Base-by-base conservation (phyloP, 1,140 invertebrate genomes). In the Aleiodes sp. region DNA sequence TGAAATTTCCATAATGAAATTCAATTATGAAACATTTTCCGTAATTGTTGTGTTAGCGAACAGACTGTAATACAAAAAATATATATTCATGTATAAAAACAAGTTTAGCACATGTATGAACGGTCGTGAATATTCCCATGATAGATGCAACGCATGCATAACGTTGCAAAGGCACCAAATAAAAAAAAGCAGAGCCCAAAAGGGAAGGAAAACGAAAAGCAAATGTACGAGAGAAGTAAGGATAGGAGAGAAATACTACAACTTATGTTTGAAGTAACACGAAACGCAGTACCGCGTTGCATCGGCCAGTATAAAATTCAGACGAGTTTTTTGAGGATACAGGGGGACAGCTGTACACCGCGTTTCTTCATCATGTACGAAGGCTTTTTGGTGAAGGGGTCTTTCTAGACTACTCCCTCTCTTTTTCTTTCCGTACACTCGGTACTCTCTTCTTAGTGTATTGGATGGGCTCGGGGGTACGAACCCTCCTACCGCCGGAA, bases 251-350 rank as follows among this genome's bases (percentile, higher is more conserved):
- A 59, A 59, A 26, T 16, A 59, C 26, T 31, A 59, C 4, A 31
- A 31, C 7, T n/a, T 12, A 56, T 59, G 2, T 56, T 24, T 19
- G 26, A 19, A 61, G 67, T 69, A 69, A 69, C 43, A 69, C 67
- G 67, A 69, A 69, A 69, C 67, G 67, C 67, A 63, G 41, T 69
- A n/a, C n/a, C n/a, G 41, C 39, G 46, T 69, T 63, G 67, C 60
- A 68, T 68, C 66, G 60, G n/a, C n/a, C n/a, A 29, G 67, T 69
- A 63, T 69, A 63, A 69, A 69, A 69, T 69, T 69, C 67, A 69
- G 67, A 69, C 67, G 67, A 69, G 60, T 69, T 69, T 69, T 66
- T 69, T 69, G 67, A 69, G 59, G 60, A 68, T 68, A 68, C 66
- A 24, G 60, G 60, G 66, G 60, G 67, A 69, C 67, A 69, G 67